Conservation (phyloP, 2,797 vertebrate genomes). For the Gouania willdenowi region DNA sequence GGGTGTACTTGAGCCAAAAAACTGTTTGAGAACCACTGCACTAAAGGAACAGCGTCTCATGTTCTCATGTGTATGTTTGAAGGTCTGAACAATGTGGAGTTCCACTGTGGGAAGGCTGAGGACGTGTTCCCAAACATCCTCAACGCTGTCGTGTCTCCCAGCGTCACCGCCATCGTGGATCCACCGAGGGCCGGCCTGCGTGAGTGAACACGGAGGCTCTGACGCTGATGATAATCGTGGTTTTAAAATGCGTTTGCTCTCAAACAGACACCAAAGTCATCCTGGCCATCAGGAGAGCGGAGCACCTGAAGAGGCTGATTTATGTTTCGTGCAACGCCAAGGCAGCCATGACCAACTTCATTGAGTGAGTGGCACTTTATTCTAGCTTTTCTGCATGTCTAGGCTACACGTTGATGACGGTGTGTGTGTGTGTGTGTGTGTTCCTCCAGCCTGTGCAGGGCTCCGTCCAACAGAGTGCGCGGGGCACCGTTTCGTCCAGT, state of each 20-base stretch:
- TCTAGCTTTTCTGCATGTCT: not conserved
- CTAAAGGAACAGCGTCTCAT: too few species aligned
- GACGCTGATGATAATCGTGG: not conserved
- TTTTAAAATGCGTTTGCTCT: not conserved
- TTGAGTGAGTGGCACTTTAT: conserved; percentile 86
- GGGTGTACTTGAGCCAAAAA: too few species aligned
- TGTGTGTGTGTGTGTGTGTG: too few species aligned
- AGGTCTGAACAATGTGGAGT: conserved; percentile 89
- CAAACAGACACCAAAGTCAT: conserved; percentile 90
- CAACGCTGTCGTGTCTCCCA: conserved; percentile 77
- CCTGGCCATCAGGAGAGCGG: conserved; percentile 88
- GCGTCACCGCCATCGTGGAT: conserved; percentile 86
- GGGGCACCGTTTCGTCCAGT: conserved; percentile 85
- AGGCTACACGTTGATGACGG: too few species aligned
- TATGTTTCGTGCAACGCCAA: conserved; percentile 95
- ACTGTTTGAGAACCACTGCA: too few species aligned
- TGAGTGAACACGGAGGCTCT: conserved; percentile 67
- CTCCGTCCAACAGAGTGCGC: conserved; percentile 91
- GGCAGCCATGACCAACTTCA: conserved; percentile 94
- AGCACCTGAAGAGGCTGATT: conserved; percentile 87
- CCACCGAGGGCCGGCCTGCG: conserved; percentile 93
- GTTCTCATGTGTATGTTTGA: not conserved
- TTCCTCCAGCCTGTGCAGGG: conserved; percentile 86
- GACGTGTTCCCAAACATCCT: conserved; percentile 88
- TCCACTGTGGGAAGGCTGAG: conserved; percentile 93